Conservation (phyloP, 92 coral and sea anemone species). For the Desmophyllum pertusum region DNA sequence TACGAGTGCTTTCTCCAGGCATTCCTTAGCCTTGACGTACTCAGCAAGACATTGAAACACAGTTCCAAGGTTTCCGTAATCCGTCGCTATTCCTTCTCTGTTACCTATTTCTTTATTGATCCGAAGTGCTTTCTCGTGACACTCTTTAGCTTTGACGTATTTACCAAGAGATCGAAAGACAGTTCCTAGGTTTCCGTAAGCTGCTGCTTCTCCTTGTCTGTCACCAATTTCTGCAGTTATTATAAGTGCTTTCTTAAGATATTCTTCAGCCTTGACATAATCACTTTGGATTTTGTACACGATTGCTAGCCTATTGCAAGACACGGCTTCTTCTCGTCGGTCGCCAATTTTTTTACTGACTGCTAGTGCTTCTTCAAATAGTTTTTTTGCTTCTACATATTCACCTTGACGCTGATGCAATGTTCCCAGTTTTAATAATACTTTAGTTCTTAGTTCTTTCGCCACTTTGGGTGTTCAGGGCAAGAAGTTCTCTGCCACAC, state of each 20-base stretch:
- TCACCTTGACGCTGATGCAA: neutral
- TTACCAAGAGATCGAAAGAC: neutral
- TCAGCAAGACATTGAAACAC: neutral
- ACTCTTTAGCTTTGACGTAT: neutral
- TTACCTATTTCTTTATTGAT: neutral
- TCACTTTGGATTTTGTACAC: neutral
- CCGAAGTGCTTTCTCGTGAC: neutral
- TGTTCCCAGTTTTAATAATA: neutral
- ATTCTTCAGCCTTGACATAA: neutral
- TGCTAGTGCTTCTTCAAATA: neutral
- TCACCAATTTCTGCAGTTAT: neutral
- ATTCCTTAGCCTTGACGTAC: neutral
- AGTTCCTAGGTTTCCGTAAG: neutral
- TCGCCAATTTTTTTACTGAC: neutral
- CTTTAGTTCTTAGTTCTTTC: neutral
- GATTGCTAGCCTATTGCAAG: neutral
- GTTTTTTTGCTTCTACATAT: neutral
- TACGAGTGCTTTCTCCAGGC: neutral
- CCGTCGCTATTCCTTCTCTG: neutral
- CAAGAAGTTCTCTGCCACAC: neutral
- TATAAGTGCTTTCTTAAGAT: neutral
- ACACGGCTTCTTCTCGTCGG: neutral
- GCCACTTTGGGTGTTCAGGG: neutral
- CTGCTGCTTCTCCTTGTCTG: neutral
- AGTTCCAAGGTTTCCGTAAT: neutral